Evolutionary conservation across 2,888 invertebrate species (phyloP).

Genomic region (Latrodectus elegans): DNA sequence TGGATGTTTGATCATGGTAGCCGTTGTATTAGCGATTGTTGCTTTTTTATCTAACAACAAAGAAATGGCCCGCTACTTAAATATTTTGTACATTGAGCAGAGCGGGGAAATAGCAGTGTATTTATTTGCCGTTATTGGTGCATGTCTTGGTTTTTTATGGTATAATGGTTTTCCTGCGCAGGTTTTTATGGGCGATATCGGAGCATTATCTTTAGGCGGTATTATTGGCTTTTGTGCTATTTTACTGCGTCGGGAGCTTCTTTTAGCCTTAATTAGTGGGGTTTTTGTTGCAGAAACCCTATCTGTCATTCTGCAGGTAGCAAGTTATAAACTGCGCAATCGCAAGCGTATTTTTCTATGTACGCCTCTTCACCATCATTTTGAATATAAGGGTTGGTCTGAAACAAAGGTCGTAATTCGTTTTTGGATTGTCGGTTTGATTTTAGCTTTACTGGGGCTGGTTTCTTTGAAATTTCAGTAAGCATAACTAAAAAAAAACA

Average conservation of each 20-base stretch:
- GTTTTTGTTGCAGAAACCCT: background rate
- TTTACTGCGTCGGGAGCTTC: background rate
- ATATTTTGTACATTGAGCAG: too few species aligned
- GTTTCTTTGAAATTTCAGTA: too few species aligned
- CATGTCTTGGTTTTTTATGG: background rate
- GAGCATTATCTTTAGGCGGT: background rate
- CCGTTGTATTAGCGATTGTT: background rate
- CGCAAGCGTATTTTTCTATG: background rate
- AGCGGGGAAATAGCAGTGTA: background rate
- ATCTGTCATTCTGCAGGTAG: background rate
- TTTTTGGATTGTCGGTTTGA: background rate
- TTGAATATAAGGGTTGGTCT: background rate
- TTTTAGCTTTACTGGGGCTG: background rate
- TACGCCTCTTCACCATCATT: background rate
- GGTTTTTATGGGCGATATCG: slow-evolving; percentile 2
- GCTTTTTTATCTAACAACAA: background rate
- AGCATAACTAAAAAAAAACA: too few species aligned
- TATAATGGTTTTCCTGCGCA: background rate
- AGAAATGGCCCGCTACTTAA: too few species aligned
- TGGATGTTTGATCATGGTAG: background rate
- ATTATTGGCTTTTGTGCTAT: background rate
- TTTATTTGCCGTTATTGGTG: background rate
- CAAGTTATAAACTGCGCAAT: background rate
- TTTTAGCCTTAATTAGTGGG: background rate
- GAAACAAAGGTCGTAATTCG: background rate